phyloP scores from a whole-genome alignment of 2,113 vertebrate species.

The Dicerorhinus sumatrensis region DNA sequence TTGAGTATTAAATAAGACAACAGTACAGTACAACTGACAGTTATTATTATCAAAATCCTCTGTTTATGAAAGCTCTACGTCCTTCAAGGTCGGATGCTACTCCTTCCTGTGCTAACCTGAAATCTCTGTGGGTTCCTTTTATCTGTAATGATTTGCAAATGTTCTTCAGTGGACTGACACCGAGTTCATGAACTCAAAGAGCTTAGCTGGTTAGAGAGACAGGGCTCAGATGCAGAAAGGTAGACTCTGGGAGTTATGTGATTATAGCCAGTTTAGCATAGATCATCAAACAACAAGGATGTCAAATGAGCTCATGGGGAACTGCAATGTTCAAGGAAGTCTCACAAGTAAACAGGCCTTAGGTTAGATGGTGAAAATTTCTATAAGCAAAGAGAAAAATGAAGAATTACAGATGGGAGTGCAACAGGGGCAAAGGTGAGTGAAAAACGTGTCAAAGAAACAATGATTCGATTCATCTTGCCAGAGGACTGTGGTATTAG shows the following conservation, averaged over 20 bases:
- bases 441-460: not conserved
- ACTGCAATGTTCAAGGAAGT: not conserved
- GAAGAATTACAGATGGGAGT: not conserved
- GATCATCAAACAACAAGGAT: not conserved
- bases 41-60: not conserved
- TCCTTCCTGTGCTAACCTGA: not conserved
- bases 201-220: not conserved
- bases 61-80: not conserved
- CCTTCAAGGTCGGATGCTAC: not conserved
- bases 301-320: not conserved
- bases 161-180: not conserved
- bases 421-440: not conserved
- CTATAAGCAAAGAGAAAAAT: not conserved
- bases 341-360: not conserved
- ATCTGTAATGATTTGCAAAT: not conserved
- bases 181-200: not conserved
- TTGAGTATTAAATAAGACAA: not conserved
- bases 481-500: not conserved
- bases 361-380: not conserved
- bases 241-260: not conserved
- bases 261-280: not conserved
- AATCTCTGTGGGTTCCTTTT: not conserved
- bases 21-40: not conserved
- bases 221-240: not conserved
- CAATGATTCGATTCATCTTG: not conserved